These are phyloP conservation scores for Cephalotes varians DNA, from an alignment of 2,888 invertebrate genomes.

Conservation along the genomic window DNA sequence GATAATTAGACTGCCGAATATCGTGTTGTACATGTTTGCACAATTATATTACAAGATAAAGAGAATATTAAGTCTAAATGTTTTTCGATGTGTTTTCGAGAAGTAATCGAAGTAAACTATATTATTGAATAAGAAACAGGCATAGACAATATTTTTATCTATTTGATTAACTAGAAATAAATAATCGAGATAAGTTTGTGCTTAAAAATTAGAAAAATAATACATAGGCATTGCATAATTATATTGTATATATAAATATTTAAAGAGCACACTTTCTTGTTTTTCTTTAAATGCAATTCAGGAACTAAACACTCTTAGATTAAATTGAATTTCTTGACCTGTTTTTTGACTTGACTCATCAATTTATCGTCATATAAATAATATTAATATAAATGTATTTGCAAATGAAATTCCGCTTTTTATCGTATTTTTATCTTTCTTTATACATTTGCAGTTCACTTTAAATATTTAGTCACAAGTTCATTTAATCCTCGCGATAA, in stretches of 20 bases:
- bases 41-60: constrained; percentile 20
- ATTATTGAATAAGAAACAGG: neutral
- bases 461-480: neutral
- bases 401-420: neutral
- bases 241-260: neutral
- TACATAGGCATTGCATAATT: neutral
- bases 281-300: neutral
- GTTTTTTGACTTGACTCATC: neutral
- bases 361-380: neutral
- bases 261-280: neutral
- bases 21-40: neutral
- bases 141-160: neutral
- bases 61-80: neutral
- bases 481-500: neutral
- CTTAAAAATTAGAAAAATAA: neutral
- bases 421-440: neutral
- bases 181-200: neutral
- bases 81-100: neutral
- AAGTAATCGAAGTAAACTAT: neutral
- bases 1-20: constrained; percentile 36
- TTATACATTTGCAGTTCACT: neutral
- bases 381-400: neutral
- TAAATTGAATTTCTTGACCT: neutral
- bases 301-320: neutral
- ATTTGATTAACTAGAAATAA: neutral